Evolutionary conservation across 1,140 invertebrate species (phyloP).

Genomic region (Bombus sibiricus): DNA sequence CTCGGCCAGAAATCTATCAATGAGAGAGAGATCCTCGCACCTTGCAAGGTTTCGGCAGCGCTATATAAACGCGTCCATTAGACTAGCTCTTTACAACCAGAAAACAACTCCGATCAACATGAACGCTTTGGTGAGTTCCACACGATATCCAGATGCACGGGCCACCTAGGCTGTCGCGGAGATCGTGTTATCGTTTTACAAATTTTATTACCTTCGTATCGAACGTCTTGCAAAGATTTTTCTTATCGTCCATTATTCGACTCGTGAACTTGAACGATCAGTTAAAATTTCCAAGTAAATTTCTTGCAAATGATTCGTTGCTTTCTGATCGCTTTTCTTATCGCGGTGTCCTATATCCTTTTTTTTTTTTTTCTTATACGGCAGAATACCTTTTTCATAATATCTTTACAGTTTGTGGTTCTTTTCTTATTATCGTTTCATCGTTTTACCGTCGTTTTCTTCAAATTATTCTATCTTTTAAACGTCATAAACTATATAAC

Average conservation of each 20-base stretch:
- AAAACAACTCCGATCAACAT: constrained; percentile 59
- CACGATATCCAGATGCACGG: too few relatives aligned
- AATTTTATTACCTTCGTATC: background rate
- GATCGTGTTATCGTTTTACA: background rate
- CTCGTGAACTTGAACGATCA: too few relatives aligned
- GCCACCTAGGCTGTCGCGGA: background rate
- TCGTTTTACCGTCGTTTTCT: background rate
- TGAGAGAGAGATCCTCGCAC: constrained; percentile 59
- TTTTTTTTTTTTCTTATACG: too few relatives aligned
- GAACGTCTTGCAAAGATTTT: background rate
- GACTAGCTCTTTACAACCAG: constrained; percentile 53
- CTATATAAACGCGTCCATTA: constrained; percentile 65
- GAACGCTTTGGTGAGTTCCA: constrained; percentile 61
- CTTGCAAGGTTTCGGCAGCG: constrained; percentile 54
- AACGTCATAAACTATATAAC: too few relatives aligned
- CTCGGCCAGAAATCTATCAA: constrained; percentile 55
- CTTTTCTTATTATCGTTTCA: background rate
- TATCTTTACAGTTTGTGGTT: background rate
- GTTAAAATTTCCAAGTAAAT: too few relatives aligned
- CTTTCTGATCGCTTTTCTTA: too few relatives aligned
- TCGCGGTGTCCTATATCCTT: too few relatives aligned
- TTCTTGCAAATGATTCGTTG: too few relatives aligned
- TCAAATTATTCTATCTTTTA: background rate
- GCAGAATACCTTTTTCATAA: background rate
- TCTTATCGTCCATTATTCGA: too few relatives aligned